Evolutionary conservation across 2,797 vertebrate genomes (phyloP).

Genomic region (Neoniphon sammara): DNA sequence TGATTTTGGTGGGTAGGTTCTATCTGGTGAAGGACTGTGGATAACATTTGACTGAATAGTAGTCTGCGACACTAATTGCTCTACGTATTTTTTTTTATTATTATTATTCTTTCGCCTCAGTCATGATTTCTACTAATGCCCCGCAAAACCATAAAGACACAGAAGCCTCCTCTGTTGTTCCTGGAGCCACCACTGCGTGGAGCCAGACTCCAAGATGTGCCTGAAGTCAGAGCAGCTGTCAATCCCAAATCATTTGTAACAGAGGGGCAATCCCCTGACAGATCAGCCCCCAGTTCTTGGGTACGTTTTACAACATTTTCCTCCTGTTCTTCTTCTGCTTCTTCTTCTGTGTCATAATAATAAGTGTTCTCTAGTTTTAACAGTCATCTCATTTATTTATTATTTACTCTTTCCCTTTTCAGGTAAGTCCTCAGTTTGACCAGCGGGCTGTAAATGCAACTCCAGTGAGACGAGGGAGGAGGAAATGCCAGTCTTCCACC

Average conservation of each 20-base stretch:
- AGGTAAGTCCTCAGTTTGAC: constrained; percentile 91
- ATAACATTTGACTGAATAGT: background rate
- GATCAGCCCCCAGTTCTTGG: constrained; percentile 78
- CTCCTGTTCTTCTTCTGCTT: too few relatives aligned
- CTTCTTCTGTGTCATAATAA: too few relatives aligned
- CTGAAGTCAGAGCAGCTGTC: constrained; percentile 69
- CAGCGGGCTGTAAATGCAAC: constrained; percentile 44
- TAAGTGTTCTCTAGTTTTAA: too few relatives aligned
- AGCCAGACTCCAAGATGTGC: constrained; percentile 74
- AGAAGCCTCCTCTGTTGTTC: constrained; percentile 86
- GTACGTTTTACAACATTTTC: constrained; percentile 62
- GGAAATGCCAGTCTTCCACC: constrained; percentile 57
- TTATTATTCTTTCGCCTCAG: background rate
- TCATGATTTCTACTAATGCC: constrained; percentile 86
- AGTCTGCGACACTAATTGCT: background rate
- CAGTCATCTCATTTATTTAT: background rate
- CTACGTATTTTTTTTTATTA: too few relatives aligned
- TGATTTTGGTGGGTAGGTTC: background rate
- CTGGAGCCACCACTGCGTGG: constrained; percentile 83
- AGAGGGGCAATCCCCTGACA: constrained; percentile 69
- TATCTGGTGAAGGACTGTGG: background rate
- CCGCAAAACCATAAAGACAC: constrained; percentile 81
- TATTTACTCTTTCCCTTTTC: constrained; percentile 31
- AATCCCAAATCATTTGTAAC: constrained; percentile 82
- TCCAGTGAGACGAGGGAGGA: constrained; percentile 65